phyloP scores from a whole-genome alignment of 2,888 invertebrate species.

The Cephus rjabovi region DNA sequence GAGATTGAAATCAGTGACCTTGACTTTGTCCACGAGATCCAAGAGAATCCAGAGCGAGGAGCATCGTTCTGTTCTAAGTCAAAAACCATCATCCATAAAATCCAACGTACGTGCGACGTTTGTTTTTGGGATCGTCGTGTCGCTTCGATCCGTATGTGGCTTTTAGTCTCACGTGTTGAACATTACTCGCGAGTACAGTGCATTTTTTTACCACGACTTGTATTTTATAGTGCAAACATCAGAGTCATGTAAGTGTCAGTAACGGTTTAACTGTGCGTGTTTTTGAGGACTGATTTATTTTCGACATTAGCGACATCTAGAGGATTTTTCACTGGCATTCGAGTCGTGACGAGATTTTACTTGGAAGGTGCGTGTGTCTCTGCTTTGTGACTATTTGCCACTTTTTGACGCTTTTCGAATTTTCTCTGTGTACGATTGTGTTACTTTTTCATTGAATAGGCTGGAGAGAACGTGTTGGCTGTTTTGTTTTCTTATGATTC shows the following conservation, averaged over 20 bases:
- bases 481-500: not conserved
- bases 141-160: not conserved
- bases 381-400: not conserved
- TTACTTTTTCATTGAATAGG: not conserved
- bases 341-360: not conserved
- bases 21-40: not conserved
- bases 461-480: not conserved
- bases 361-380: not conserved
- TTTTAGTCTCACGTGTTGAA: not conserved
- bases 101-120: not conserved
- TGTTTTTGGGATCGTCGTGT: not conserved
- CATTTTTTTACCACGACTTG: not conserved
- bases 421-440: not conserved
- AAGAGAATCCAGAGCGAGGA: not conserved
- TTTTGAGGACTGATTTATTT: not conserved
- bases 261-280: not conserved
- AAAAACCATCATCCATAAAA: not conserved
- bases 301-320: not conserved
- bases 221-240: not conserved
- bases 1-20: not conserved
- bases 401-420: not conserved
- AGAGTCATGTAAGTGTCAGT: not conserved
- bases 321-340: not conserved
- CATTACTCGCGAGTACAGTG: not conserved
- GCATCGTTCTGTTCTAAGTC: not conserved